Conservation (phyloP, 1,140 invertebrate genomes). For the Arctopsyche grandis region DNA sequence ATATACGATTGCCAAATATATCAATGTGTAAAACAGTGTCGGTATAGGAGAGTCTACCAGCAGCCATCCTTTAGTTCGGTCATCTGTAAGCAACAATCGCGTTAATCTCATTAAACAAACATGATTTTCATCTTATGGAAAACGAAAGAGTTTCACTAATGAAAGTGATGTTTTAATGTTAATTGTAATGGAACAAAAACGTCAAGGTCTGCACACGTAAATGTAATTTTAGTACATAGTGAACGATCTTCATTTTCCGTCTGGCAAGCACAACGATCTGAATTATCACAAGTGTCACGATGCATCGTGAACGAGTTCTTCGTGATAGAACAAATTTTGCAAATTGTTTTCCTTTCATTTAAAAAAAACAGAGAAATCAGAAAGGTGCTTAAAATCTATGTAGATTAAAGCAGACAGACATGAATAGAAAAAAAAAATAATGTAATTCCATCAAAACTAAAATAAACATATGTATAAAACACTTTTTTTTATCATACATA, state of each 20-base stretch:
- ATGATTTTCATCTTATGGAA: not conserved
- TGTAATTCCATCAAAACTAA: too few species aligned
- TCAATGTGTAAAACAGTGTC: conserved; percentile 76
- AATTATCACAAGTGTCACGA: not conserved
- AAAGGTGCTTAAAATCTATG: too few species aligned
- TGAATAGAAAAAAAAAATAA: too few species aligned
- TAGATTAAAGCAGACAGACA: too few species aligned
- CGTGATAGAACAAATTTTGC: not conserved
- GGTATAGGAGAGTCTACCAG: conserved; percentile 86
- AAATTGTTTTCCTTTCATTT: too few species aligned
- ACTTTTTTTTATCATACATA: too few species aligned
- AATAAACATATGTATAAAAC: too few species aligned
- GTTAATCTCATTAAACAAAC: not conserved
- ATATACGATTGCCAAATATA: conserved; percentile 85
- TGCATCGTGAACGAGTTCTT: not conserved
- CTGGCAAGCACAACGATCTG: not conserved
- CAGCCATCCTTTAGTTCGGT: conserved; percentile 86
- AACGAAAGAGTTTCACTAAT: not conserved
- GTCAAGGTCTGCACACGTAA: not conserved
- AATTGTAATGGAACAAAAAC: not conserved
- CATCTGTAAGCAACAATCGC: conserved; percentile 71
- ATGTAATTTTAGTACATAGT: not conserved
- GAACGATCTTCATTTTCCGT: not conserved
- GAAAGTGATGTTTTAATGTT: not conserved
- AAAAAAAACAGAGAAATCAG: too few species aligned